phyloP scores from a whole-genome alignment of 2,888 invertebrate genomes.

The Gnatocerus cornutus region DNA sequence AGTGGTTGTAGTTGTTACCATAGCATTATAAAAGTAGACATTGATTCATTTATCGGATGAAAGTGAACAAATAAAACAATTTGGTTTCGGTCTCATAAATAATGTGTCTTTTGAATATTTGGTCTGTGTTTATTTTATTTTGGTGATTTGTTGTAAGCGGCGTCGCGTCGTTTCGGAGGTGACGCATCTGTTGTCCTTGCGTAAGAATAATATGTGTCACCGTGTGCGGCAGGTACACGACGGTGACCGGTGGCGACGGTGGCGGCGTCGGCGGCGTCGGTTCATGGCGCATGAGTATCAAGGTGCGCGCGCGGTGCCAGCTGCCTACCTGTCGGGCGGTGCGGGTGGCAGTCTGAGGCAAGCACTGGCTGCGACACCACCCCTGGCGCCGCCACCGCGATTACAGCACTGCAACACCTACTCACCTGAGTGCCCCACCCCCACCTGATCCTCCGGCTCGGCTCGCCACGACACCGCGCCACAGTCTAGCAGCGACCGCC shows the following conservation, averaged over 20 bases:
- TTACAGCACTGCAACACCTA: constrained; percentile 70
- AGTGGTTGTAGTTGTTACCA: too few relatives aligned
- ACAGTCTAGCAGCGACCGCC: constrained; percentile 66
- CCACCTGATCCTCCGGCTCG: constrained; percentile 69
- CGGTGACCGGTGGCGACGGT: constrained; percentile 29
- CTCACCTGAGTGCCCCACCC: constrained; percentile 78
- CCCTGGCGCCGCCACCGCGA: constrained; percentile 75
- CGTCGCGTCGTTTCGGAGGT: not conserved
- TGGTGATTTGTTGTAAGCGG: constrained; percentile 3
- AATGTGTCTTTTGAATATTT: not conserved
- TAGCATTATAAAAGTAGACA: too few relatives aligned
- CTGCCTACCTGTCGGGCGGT: constrained; percentile 71
- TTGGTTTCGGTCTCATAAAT: too few relatives aligned
- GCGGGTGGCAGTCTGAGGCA: constrained; percentile 70
- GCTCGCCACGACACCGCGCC: constrained; percentile 65
- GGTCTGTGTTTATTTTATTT: not conserved
- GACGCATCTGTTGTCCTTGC: not conserved
- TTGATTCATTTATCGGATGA: too few relatives aligned
- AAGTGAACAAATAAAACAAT: too few relatives aligned
- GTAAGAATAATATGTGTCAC: constrained; percentile 27
- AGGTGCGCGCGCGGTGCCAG: constrained; percentile 58
- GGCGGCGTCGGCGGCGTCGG: constrained; percentile 50
- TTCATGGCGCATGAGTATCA: constrained; percentile 50
- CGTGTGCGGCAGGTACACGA: constrained; percentile 27
- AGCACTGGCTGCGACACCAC: constrained; percentile 74